A percentile compares a stretch with the other conserved stretches of the same genome.
phyloP scores from a whole-genome alignment of 2,888 invertebrate species.

The Ormyrus pomaceus region DNA sequence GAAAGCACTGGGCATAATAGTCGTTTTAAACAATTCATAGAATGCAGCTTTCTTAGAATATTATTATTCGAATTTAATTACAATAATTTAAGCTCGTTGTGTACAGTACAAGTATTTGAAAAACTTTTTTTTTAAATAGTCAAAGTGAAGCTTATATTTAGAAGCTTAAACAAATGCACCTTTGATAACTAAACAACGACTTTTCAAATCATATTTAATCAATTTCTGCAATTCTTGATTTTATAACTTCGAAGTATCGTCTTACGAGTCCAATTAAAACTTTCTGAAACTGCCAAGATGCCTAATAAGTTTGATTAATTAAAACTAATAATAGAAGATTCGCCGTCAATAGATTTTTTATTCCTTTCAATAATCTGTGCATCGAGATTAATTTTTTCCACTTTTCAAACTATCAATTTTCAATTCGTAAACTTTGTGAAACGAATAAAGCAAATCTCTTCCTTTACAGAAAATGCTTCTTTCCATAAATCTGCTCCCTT shows the following conservation, averaged over 20 bases:
- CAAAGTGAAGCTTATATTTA: no score
- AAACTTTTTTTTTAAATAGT: no score
- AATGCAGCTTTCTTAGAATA: slow-evolving; percentile 1
- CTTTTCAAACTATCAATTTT: no score
- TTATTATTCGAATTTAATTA: slow-evolving; percentile 2
- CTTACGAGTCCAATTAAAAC: slow-evolving; percentile 43
- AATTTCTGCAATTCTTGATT: slow-evolving; percentile 7
- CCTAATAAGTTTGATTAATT: slow-evolving; percentile 23
- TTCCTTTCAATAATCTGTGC: no score
- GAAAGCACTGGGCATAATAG: slow-evolving; percentile 1
- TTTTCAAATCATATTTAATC: slow-evolving; percentile 11
- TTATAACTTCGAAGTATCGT: slow-evolving; percentile 24
- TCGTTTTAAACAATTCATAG: slow-evolving; percentile 20
- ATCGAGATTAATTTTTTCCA: no score
- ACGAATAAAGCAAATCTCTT: no score
- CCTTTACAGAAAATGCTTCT: no score
- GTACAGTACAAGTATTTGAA: no score
- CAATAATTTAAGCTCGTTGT: neutral
- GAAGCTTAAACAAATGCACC: no score
- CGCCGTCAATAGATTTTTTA: no score
- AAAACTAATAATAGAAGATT: slow-evolving; percentile 20
- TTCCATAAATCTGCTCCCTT: no score
- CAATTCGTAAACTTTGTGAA: no score
- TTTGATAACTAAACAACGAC: neutral
- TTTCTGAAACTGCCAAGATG: slow-evolving; percentile 23